Percentiles rank a stretch among this genome's conserved stretches.
phyloP scores from a whole-genome alignment of 1,140 invertebrate species.

The Triops cancriformis region DNA sequence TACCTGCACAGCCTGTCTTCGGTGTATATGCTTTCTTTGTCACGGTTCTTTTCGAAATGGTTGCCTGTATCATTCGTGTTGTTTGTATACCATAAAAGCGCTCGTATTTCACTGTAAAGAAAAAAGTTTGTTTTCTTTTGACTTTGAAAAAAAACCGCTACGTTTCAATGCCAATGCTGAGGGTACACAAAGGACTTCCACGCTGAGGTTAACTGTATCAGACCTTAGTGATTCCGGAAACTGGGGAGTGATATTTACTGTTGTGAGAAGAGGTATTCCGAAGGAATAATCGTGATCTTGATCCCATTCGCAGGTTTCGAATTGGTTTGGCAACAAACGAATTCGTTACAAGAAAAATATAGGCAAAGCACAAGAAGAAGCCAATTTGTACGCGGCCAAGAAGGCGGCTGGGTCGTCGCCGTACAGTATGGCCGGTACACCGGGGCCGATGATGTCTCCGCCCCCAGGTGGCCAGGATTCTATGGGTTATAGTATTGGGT shows the following conservation, averaged over 20 bases:
- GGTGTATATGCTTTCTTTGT: conserved; percentile 10
- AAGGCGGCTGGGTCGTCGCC: conserved; percentile 91
- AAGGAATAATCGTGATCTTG: not conserved
- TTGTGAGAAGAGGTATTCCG: not conserved
- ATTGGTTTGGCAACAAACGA: conserved; percentile 99
- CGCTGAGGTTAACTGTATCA: conserved; percentile 1
- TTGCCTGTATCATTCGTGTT: not conserved
- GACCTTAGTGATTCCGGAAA: not conserved
- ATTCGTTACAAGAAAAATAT: conserved; percentile 99
- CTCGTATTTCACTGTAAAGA: conserved; percentile 11
- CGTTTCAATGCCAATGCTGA: not conserved
- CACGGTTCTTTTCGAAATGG: conserved; percentile 4
- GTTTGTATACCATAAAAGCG: conserved; percentile 14
- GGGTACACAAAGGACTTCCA: not conserved
- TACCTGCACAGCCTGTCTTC: not conserved
- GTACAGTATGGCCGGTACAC: conserved; percentile 81
- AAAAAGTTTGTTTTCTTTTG: not conserved
- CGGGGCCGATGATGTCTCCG: conserved; percentile 87
- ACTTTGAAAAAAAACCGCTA: not conserved
- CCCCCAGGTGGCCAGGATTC: conserved; percentile 68
- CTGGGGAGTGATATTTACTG: not conserved
- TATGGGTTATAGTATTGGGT: conserved; percentile 71
- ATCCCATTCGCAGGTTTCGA: conserved; percentile 65
- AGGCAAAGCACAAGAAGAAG: conserved; percentile 98
- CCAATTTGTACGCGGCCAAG: conserved; percentile 97